A percentile compares a stretch with the other conserved stretches of the same genome.
These are phyloP conservation scores for Crotalus viridis DNA, from an alignment of 2,113 vertebrate species.

Conservation along the genomic window DNA sequence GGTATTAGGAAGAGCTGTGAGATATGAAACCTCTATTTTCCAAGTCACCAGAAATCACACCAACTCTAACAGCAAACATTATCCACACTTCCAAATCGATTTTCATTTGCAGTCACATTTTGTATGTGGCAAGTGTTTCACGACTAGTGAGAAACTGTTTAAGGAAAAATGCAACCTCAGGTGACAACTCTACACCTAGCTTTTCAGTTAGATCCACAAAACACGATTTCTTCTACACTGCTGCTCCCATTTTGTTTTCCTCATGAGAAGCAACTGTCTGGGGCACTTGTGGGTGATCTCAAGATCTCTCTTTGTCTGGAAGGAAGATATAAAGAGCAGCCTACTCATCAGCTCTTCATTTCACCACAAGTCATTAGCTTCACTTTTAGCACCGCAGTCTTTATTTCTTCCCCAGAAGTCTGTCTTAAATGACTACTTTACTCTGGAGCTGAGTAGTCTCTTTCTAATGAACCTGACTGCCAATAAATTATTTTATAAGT, in stretches of 20 bases:
- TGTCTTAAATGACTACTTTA: neutral
- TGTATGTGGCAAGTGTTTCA: neutral
- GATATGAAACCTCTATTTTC: neutral
- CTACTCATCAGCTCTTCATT: neutral
- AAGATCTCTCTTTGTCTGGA: neutral
- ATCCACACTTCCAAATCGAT: neutral
- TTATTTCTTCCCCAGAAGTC: neutral
- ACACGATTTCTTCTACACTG: neutral
- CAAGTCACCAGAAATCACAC: neutral
- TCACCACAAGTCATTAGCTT: neutral
- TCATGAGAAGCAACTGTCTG: neutral
- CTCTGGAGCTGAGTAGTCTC: neutral
- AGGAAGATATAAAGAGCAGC: neutral
- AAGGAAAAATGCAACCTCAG: neutral
- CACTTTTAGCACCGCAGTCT: neutral
- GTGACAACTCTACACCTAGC: neutral
- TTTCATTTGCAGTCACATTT: neutral
- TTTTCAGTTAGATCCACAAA: neutral
- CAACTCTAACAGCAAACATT: neutral
- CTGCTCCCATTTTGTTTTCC: neutral
- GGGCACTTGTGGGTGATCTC: neutral
- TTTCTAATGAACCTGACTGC: neutral
- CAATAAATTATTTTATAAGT: neutral
- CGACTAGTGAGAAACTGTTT: neutral
- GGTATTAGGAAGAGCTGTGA: neutral